A percentile compares a stretch with the other conserved stretches of the same genome.
phyloP scores from a whole-genome alignment of 2,113 vertebrate species.

The Phyllostomus hastatus region DNA sequence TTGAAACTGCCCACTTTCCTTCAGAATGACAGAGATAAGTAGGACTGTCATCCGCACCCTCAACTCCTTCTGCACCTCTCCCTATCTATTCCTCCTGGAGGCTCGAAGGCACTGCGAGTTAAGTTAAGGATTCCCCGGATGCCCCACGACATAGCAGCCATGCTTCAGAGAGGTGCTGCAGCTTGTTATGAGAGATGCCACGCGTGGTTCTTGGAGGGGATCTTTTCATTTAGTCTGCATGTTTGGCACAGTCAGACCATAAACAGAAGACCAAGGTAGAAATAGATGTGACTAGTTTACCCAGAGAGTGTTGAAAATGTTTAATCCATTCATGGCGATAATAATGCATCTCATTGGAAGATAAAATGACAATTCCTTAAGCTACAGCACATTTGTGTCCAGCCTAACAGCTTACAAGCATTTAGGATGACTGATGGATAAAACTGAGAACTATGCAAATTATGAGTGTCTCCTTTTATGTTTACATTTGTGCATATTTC shows the following conservation, averaged over 20 bases:
- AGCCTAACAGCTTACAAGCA: slow-evolving; percentile 14
- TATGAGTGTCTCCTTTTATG: slow-evolving; percentile 73
- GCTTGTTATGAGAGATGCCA: slow-evolving; percentile 97
- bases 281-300: slow-evolving; percentile 87
- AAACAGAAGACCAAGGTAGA: slow-evolving; percentile 92
- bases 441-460: slow-evolving; percentile 75
- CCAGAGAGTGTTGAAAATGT: slow-evolving; percentile 87
- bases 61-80: slow-evolving; percentile 54
- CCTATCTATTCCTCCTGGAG: slow-evolving; percentile 74
- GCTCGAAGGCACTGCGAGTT: slow-evolving; percentile 79
- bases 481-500: slow-evolving; percentile 81
- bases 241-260: slow-evolving; percentile 90
- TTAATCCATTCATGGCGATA: slow-evolving; percentile 89
- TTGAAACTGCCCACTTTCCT: slow-evolving; percentile 66
- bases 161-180: slow-evolving; percentile 90
- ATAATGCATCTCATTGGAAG: slow-evolving; percentile 77
- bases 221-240: slow-evolving; percentile 97
- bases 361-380: slow-evolving; percentile 65
- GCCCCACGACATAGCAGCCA: slow-evolving; percentile 92
- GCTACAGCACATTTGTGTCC: slow-evolving; percentile 2
- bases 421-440: slow-evolving; percentile 66
- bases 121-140: slow-evolving; percentile 93
- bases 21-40: slow-evolving; percentile 70
- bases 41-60: slow-evolving; percentile 51
- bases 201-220: slow-evolving; percentile 88